phyloP scores from a whole-genome alignment of 2,797 vertebrate species.

The Pterois miles region DNA sequence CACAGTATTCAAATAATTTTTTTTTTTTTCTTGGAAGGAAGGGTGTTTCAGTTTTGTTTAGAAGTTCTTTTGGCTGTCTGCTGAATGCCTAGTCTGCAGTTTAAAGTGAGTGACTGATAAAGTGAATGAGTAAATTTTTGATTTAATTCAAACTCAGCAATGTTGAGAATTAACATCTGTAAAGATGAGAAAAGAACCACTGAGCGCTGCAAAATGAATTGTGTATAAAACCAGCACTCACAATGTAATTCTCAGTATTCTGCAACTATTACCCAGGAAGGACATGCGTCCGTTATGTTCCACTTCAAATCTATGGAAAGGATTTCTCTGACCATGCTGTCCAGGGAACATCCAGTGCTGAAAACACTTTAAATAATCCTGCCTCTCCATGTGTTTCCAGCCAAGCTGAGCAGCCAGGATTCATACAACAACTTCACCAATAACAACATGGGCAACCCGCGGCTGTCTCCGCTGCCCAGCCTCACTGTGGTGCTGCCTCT shows the following conservation, averaged over 20 bases:
- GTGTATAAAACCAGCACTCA: constrained; percentile 28
- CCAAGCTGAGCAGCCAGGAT: constrained; percentile 94
- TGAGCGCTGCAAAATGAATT: constrained; percentile 25
- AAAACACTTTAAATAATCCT: neutral
- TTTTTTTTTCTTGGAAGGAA: neutral
- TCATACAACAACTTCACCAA: constrained; percentile 97
- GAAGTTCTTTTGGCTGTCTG: neutral
- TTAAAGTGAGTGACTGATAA: constrained; percentile 11
- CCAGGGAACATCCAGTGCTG: neutral
- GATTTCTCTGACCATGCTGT: constrained; percentile 12
- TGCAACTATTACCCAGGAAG: constrained; percentile 4
- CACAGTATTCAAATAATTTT: neutral
- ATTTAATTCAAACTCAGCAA: constrained; percentile 27
- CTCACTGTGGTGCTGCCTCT: constrained; percentile 92
- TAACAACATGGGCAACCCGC: constrained; percentile 96
- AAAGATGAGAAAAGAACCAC: constrained; percentile 20
- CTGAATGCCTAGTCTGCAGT: neutral
- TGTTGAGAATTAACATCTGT: constrained; percentile 33
- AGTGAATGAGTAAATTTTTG: constrained; percentile 3
- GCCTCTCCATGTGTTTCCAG: constrained; percentile 72
- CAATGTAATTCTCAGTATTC: neutral
- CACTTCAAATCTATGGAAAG: neutral
- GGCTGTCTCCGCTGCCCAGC: constrained; percentile 91
- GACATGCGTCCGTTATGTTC: neutral
- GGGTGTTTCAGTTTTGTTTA: constrained; percentile 17